Evolutionary conservation across 2,113 vertebrate species (phyloP), one percentile per base, ranked within the genome.

Genomic region (Phaethon lepturus): DNA sequence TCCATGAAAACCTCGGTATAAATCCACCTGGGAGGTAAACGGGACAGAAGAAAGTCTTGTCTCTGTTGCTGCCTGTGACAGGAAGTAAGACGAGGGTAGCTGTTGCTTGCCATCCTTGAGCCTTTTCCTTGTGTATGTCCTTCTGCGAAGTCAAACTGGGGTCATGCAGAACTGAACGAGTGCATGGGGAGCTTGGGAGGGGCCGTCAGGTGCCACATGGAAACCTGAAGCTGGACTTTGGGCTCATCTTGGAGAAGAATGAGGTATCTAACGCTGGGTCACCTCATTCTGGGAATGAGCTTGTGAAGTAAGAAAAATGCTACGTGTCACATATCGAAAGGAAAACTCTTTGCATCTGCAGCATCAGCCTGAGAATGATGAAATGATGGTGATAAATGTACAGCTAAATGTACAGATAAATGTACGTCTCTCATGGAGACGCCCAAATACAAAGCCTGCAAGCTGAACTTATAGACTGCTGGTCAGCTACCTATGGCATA

Each of bases 191-290:
- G 11, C 26, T 74, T 45, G 59, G 11, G 33, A 50, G 17, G 13
- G 3, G 7, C 11, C 59, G 38, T 93, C 23, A 9, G 24, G 49
- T 75, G 35, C 80, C 40, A 31, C 17, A 25, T 0, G 1, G 25
- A 87, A 87, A 60, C 59, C 33, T 38, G 49, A 11, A 44, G 19
- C 67, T 80, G 67, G 22, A 18, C 7, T 81, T 8, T 24, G 31
- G 9, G 24, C 11, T 91, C 31, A 17, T 42, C 15, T 71, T 0
- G 0, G 33, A 71, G 18, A 31, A 45, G 17, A 60, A 53, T 38
- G 13, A 90, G 59, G 55, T 28, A 9, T 38, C 3, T 2, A 31
- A 25, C 2, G 2, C 9, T 22, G 60, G 3, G 6, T 67, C 42
- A 53, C 7, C 13, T 81, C 13, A 2, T 63, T 45, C 55, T 33